Evolutionary conservation across 2,888 invertebrate species (phyloP), one percentile per base, ranked within the genome.

Genomic region (Falcaria lacertinaria): DNA sequence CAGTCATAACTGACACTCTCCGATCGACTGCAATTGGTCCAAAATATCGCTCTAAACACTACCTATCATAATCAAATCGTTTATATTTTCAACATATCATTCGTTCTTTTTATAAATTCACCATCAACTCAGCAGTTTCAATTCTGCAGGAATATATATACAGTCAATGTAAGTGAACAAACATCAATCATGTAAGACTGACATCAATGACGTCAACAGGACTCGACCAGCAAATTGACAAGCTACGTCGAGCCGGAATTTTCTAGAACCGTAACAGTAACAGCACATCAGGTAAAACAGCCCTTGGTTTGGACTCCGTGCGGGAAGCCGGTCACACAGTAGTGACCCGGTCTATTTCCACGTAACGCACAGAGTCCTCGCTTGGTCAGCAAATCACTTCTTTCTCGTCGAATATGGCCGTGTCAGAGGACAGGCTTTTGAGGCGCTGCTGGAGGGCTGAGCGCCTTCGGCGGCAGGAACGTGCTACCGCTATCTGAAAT

Each of bases 301-400:
- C 28, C 28, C 11, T 28, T n/a, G n/a, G n/a, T n/a, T 28, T 28
- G 80, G 88, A 88, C 88, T 79, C 88, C 78, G 75, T 50, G 73
- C 80, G 63, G 60, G 72, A 73, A 70, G 64, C 55, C 69, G 90
- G 92, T 96, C 95, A 96, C 91, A 96, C 96, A 59, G 96, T 96
- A 72, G 96, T 96, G 75, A 96, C 96, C 54, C 96, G 92, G 81
- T 96, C 96, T 65, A 96, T 93, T 87, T 96, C 96, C 77, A 96
- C 95, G 85, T 96, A 96, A 78, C 96, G 95, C 90, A 96, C 96
- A 93, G 96, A 96, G 94, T 95, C 95, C 92, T 96, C 96, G 94
- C 94, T 95, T 92, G 95, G 96, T 96, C 96, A 96, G 96, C 96
- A 96, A 92, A 96, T 95, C 89, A 96, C 94, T 83, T 95, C 96